A percentile compares a stretch with the other conserved stretches of the same genome.
Conservation (phyloP, 2,797 vertebrate species). For the Danio choprae region DNA sequence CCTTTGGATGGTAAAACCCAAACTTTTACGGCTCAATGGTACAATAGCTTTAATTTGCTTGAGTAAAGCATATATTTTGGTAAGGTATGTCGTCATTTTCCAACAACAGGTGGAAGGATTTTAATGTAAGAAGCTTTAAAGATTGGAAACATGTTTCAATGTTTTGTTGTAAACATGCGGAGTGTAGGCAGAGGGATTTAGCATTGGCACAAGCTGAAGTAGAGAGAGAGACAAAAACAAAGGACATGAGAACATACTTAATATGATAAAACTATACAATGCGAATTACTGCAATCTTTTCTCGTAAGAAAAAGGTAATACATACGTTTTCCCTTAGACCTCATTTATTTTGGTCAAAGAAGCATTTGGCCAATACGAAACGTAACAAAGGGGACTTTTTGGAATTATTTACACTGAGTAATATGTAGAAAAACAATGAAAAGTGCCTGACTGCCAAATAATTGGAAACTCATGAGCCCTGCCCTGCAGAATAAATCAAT, state of each 20-base stretch:
- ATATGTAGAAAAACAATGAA: not conserved
- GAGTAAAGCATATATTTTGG: not conserved
- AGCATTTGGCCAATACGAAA: not conserved
- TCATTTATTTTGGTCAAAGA: not conserved
- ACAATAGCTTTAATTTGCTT: conserved; percentile 1
- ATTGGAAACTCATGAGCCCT: conserved; percentile 9
- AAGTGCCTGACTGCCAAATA: conserved; percentile 7
- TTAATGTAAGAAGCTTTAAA: not conserved
- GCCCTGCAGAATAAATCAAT: conserved; percentile 8
- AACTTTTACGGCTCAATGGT: not conserved
- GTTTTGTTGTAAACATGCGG: not conserved
- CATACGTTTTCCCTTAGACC: not conserved
- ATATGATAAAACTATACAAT: not conserved
- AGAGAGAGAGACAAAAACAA: not conserved
- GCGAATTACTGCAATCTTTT: not conserved
- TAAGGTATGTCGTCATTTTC: not conserved
- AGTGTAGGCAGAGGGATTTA: not conserved
- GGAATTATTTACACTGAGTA: not conserved
- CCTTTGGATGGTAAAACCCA: not conserved
- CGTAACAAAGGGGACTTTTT: not conserved
- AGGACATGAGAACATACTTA: not conserved
- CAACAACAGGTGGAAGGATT: conserved; percentile 3
- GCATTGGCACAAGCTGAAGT: not conserved
- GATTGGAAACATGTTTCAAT: not conserved
- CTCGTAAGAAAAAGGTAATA: not conserved